These are phyloP conservation scores for Virgularia gustaviana DNA, from an alignment of 92 coral and sea anemone genomes.

Conservation along the genomic window DNA sequence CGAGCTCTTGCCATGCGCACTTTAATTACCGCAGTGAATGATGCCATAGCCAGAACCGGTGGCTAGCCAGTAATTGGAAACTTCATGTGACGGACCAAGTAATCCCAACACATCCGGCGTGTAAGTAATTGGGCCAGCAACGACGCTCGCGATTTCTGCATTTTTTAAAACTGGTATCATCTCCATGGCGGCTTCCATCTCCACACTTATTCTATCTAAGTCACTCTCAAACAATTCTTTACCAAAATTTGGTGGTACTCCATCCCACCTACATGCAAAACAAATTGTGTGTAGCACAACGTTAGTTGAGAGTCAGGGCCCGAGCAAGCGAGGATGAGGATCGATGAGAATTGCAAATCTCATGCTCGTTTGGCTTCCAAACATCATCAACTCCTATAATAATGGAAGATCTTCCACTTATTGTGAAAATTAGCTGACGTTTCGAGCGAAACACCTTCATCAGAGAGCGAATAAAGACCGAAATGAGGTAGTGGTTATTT, in stretches of 20 bases:
- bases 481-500: too few species aligned
- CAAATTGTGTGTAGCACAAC: neutral
- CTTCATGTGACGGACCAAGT: conserved; percentile 84
- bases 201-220: conserved; percentile 76
- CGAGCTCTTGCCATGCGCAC: neutral
- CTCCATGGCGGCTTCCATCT: conserved; percentile 76
- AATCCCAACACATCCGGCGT: conserved; percentile 80
- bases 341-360: neutral
- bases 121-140: conserved; percentile 93
- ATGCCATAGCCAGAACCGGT: conserved; percentile 90
- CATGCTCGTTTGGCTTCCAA: too few species aligned
- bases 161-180: conserved; percentile 70
- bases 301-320: neutral
- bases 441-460: too few species aligned
- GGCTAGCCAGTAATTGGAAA: conserved; percentile 94
- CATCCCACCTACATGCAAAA: conserved; percentile 80
- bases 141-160: conserved; percentile 93
- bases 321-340: neutral
- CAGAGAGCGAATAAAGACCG: too few species aligned
- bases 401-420: too few species aligned
- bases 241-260: conserved; percentile 89
- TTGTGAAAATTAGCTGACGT: too few species aligned
- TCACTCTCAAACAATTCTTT: conserved; percentile 96
- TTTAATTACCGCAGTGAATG: conserved; percentile 75
- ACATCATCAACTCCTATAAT: too few species aligned